These are phyloP conservation scores for Desmophyllum pertusum DNA, from an alignment of 92 coral and sea anemone genomes.

Conservation along the genomic window DNA sequence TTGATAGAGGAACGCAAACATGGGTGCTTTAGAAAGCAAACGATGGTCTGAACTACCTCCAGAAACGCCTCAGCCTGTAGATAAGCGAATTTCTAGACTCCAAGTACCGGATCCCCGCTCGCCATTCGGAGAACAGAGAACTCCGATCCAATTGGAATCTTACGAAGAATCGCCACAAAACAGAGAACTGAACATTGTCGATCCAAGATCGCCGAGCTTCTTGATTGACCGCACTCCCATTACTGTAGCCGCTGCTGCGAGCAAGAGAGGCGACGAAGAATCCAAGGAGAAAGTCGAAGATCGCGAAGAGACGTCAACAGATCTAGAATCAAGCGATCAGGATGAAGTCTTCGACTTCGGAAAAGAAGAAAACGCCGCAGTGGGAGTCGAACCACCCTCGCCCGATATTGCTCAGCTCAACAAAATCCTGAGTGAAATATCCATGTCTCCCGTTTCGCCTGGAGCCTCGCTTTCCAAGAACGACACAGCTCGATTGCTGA, in stretches of 20 bases:
- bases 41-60: conserved; percentile 76
- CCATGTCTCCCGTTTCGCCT: conserved; percentile 68
- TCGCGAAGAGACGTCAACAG: conserved; percentile 32
- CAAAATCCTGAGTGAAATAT: conserved; percentile 30
- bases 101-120: conserved; percentile 86
- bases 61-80: conserved; percentile 73
- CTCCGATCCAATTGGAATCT: conserved; percentile 81
- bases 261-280: not conserved
- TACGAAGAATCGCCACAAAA: conserved; percentile 81
- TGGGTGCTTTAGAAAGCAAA: conserved; percentile 95
- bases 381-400: conserved; percentile 39
- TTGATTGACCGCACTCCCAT: conserved; percentile 82
- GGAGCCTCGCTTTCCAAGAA: conserved; percentile 77
- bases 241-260: conserved; percentile 10
- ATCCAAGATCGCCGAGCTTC: conserved; percentile 93
- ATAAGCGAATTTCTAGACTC: conserved; percentile 49
- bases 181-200: conserved; percentile 59
- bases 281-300: conserved; percentile 7
- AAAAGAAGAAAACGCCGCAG: conserved; percentile 4
- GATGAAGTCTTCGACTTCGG: conserved; percentile 46
- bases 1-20: conserved; percentile 16
- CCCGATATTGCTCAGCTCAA: conserved; percentile 28
- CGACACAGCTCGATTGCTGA: conserved; percentile 72
- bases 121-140: conserved; percentile 76
- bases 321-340: conserved; percentile 28